phyloP scores from a whole-genome alignment of 2,888 invertebrate species.

The Sinohyriopsis cumingii region DNA sequence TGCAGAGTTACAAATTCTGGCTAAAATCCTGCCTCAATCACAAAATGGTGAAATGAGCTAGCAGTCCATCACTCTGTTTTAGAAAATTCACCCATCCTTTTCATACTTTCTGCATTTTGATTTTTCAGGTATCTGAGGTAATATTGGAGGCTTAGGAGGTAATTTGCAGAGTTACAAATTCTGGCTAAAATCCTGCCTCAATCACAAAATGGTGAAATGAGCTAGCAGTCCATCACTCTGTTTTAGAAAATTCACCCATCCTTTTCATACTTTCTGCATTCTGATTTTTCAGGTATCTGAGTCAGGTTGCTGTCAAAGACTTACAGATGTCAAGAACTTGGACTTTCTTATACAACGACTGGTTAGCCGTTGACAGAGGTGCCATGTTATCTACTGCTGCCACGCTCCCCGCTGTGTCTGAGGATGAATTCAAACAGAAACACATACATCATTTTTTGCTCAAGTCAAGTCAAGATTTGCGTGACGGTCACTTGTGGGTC shows the following conservation, averaged over 20 bases:
- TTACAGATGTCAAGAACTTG: constrained; percentile 49
- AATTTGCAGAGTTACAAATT: too few relatives aligned
- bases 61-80: neutral
- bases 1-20: too few relatives aligned
- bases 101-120: neutral
- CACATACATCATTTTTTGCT: constrained; percentile 42
- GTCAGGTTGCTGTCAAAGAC: constrained; percentile 54
- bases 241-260: neutral
- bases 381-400: constrained; percentile 30
- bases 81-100: neutral
- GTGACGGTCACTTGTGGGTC: constrained; percentile 66
- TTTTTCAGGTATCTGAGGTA: constrained; percentile 50
- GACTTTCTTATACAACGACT: constrained; percentile 59
- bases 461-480: constrained; percentile 48
- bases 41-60: too few relatives aligned
- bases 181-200: too few relatives aligned
- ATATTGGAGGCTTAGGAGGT: too few relatives aligned
- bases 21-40: too few relatives aligned
- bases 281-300: constrained; percentile 53
- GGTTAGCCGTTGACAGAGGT: constrained; percentile 56
- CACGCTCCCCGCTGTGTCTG: constrained; percentile 33
- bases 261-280: neutral
- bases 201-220: too few relatives aligned
- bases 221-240: too few relatives aligned
- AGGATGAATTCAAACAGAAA: constrained; percentile 26